These are phyloP conservation scores for Erpornis zantholeuca DNA, from an alignment of 2,113 vertebrate species.

Conservation along the genomic window DNA sequence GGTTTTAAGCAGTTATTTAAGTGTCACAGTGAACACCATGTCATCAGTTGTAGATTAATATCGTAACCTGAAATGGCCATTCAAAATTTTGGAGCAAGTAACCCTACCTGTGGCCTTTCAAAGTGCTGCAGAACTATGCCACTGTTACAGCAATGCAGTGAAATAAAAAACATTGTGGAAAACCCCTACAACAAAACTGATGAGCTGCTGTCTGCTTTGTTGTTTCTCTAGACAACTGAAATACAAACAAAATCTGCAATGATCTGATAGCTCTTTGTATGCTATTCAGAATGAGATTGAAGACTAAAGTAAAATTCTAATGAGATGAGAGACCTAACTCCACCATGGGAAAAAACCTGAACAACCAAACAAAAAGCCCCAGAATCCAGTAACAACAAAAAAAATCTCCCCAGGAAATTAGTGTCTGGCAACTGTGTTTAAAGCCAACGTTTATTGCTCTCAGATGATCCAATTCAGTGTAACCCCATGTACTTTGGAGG, in stretches of 20 bases:
- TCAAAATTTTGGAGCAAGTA: not conserved
- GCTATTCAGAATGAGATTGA: not conserved
- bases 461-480: not conserved
- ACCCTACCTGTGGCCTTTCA: not conserved
- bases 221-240: not conserved
- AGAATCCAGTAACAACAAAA: not conserved
- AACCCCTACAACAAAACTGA: not conserved
- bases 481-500: not conserved
- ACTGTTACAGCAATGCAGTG: not conserved
- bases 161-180: not conserved
- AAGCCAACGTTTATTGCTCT: not conserved
- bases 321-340: not conserved
- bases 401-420: not conserved
- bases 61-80: not conserved
- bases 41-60: not conserved
- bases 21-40: not conserved
- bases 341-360: not conserved
- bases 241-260: not conserved
- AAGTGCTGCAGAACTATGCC: not conserved
- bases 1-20: not conserved
- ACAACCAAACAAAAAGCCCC: accelerated
- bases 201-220: not conserved
- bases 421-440: not conserved
- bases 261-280: not conserved
- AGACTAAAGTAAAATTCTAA: not conserved